phyloP scores from a whole-genome alignment of 2,888 invertebrate species.

The Lagria hirta region DNA sequence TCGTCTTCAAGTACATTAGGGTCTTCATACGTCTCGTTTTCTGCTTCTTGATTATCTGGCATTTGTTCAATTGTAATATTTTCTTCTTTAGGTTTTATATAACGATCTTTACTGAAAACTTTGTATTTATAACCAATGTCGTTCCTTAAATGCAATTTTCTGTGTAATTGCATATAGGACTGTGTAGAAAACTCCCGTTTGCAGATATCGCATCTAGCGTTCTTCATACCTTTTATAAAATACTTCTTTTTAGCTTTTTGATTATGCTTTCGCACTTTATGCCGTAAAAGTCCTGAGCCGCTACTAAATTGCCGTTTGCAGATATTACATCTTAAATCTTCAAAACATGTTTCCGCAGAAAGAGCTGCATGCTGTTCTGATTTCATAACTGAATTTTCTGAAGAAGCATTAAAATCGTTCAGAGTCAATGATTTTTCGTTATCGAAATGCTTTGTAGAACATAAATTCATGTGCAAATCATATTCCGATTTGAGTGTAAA shows the following conservation, averaged over 20 bases:
- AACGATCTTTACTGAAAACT: slow-evolving; percentile 45
- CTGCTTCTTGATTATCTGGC: no score
- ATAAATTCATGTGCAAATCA: slow-evolving; percentile 39
- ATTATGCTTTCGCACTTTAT: slow-evolving; percentile 48
- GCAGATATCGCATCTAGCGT: slow-evolving; percentile 51
- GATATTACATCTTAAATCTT: slow-evolving; percentile 40
- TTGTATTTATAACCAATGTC: slow-evolving; percentile 47
- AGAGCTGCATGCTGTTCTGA: slow-evolving; percentile 26
- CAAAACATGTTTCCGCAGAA: no score
- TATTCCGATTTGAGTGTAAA: slow-evolving; percentile 42
- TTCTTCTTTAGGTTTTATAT: slow-evolving; percentile 27
- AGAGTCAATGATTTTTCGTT: slow-evolving; percentile 44
- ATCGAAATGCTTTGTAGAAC: slow-evolving; percentile 40
- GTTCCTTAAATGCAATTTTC: slow-evolving; percentile 47
- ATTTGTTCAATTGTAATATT: no score
- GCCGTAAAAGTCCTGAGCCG: slow-evolving; percentile 45
- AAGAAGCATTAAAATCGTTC: slow-evolving; percentile 38
- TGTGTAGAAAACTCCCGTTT: slow-evolving; percentile 50
- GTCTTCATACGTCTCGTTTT: no score
- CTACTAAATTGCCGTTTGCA: slow-evolving; percentile 45
- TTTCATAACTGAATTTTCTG: slow-evolving; percentile 7
- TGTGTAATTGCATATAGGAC: slow-evolving; percentile 49
- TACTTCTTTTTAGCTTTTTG: slow-evolving; percentile 47
- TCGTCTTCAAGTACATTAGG: no score
- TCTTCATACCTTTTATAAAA: slow-evolving; percentile 52